Evolutionary conservation across 2,888 invertebrate species (phyloP).

Genomic region (Aspidapion aeneum): DNA sequence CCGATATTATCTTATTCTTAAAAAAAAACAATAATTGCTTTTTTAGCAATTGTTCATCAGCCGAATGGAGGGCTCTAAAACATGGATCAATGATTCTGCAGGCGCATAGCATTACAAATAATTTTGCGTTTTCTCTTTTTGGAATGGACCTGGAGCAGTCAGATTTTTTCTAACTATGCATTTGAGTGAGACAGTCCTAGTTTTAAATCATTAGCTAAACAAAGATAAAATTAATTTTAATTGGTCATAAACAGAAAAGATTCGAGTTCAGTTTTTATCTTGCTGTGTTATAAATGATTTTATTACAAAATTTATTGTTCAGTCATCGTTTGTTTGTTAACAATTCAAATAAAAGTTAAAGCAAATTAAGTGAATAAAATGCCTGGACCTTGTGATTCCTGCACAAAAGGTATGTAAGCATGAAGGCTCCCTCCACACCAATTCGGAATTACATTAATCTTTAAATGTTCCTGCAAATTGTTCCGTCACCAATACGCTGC

Average conservation of each 20-base stretch:
- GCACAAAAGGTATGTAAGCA: not conserved
- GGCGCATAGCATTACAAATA: not conserved
- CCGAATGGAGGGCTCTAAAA: too few relatives aligned
- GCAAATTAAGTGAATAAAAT: too few relatives aligned
- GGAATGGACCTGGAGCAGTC: too few relatives aligned
- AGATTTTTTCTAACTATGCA: too few relatives aligned
- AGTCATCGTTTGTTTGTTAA: not conserved
- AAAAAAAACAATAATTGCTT: too few relatives aligned
- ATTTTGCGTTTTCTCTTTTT: not conserved
- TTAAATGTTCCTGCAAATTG: too few relatives aligned
- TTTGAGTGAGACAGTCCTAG: too few relatives aligned
- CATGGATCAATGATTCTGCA: not conserved
- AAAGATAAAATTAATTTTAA: not conserved
- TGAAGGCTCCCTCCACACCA: too few relatives aligned
- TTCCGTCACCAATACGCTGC: too few relatives aligned
- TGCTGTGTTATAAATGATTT: not conserved
- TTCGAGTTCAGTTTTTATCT: not conserved
- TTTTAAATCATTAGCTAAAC: not conserved
- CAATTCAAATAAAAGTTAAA: not conserved
- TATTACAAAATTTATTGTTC: not conserved
- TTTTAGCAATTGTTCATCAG: too few relatives aligned
- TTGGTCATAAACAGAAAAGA: not conserved
- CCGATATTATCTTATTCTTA: too few relatives aligned
- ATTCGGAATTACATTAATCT: too few relatives aligned
- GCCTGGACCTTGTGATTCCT: not conserved